These are phyloP conservation scores for Siniperca scherzeri DNA, from an alignment of 2,797 vertebrate genomes.

Conservation along the genomic window DNA sequence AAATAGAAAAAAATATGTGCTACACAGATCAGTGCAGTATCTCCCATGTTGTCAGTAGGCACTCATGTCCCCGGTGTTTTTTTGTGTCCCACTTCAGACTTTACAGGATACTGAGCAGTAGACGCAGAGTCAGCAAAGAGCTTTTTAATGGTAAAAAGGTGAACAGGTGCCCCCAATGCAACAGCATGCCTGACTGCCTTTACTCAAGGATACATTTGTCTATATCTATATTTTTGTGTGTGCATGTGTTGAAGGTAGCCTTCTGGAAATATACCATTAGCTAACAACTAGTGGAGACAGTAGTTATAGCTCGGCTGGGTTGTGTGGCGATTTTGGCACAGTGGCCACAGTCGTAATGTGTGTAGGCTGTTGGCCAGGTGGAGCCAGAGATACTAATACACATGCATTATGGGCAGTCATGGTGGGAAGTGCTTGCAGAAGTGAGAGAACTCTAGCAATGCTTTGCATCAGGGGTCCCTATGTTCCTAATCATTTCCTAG, in stretches of 20 bases:
- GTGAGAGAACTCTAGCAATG: background rate
- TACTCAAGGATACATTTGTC: constrained; percentile 44
- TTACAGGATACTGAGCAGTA: constrained; percentile 39
- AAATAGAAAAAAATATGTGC: background rate
- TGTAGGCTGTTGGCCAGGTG: background rate
- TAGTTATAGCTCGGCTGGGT: background rate
- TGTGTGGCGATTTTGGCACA: background rate
- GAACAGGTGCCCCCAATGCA: constrained; percentile 75
- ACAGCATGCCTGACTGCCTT: constrained; percentile 47
- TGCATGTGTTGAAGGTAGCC: constrained; percentile 4
- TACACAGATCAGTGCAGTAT: background rate
- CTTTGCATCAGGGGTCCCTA: background rate
- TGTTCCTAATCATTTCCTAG: background rate
- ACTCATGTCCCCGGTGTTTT: constrained; percentile 19
- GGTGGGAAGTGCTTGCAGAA: background rate
- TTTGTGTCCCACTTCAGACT: constrained; percentile 34
- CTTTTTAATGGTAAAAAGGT: constrained; percentile 68
- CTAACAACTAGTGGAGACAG: constrained; percentile 15
- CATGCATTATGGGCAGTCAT: background rate
- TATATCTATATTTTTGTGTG: constrained; percentile 1
- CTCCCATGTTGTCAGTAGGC: constrained; percentile 19
- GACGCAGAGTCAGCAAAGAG: constrained; percentile 47
- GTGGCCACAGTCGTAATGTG: background rate
- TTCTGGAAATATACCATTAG: constrained; percentile 29
- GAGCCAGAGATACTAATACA: background rate